Evolutionary conservation across 2,888 invertebrate genomes (phyloP).

Genomic region (Ichneumon xanthorius): DNA sequence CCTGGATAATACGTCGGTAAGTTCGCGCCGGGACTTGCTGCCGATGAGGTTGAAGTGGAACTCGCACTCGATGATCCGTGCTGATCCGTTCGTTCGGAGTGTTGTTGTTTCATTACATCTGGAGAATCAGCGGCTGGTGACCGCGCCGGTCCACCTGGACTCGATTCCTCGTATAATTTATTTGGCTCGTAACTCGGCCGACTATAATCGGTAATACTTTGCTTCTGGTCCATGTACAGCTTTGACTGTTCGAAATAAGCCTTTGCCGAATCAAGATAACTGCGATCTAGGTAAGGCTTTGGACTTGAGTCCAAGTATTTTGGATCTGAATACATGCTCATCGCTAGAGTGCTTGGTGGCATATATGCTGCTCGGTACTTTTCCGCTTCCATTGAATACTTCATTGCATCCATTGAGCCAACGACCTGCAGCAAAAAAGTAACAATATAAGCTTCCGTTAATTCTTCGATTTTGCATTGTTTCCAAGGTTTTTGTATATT

Average conservation of each 20-base stretch:
- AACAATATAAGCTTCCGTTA: neutral
- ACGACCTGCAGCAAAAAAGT: constrained; percentile 88
- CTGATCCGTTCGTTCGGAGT: constrained; percentile 72
- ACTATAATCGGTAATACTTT: constrained; percentile 88
- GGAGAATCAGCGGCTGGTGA: constrained; percentile 86
- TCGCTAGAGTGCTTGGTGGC: constrained; percentile 87
- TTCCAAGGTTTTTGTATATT: neutral
- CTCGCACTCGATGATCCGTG: constrained; percentile 81
- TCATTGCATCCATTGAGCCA: constrained; percentile 92
- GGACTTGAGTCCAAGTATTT: constrained; percentile 88
- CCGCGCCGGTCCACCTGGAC: constrained; percentile 85
- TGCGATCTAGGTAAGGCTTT: constrained; percentile 87
- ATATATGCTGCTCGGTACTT: constrained; percentile 91
- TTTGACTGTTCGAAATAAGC: constrained; percentile 90
- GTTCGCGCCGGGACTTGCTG: constrained; percentile 85
- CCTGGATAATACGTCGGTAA: constrained; percentile 84
- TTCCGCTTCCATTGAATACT: constrained; percentile 92
- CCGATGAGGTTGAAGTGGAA: constrained; percentile 87
- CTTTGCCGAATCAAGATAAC: constrained; percentile 91
- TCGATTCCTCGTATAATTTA: constrained; percentile 87
- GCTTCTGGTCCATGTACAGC: constrained; percentile 90
- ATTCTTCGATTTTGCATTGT: neutral
- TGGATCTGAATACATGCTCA: constrained; percentile 91
- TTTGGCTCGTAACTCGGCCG: constrained; percentile 89
- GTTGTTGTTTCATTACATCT: constrained; percentile 78